Base-by-base conservation (phyloP, 1,140 invertebrate species). In the Nilaparvata lugens region DNA sequence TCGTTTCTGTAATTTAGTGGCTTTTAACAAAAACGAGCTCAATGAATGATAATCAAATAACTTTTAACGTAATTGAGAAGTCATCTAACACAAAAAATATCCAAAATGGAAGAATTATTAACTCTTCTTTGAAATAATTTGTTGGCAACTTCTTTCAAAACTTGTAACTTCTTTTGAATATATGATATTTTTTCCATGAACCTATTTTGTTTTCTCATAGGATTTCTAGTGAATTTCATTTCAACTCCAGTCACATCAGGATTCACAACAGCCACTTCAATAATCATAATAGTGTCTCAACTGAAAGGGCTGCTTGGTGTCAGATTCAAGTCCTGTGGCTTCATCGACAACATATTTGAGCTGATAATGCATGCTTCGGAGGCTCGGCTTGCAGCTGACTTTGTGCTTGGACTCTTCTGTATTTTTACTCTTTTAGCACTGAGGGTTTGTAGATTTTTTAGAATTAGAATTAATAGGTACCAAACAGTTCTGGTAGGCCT, bases 141-240 rank as follows among this genome's bases (percentile, higher is more conserved):
- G n/a, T n/a, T n/a, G n/a, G n/a, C n/a, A n/a, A n/a, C n/a, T n/a
- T n/a, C n/a, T n/a, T n/a, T n/a, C n/a, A n/a, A n/a, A n/a, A n/a
- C n/a, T n/a, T n/a, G n/a, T n/a, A n/a, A n/a, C n/a, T n/a, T n/a
- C n/a, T n/a, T n/a, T n/a, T n/a, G n/a, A n/a, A n/a, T n/a, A n/a
- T n/a, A n/a, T n/a, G n/a, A n/a, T n/a, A n/a, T n/a, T n/a, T n/a
- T n/a, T n/a, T n/a, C n/a, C n/a, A n/a, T n/a, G n/a, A n/a, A n/a
- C n/a, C 9, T 35, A 9, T 18, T 19, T 45, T 45, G 3, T 3
- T 3, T 45, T 45, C 21, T 18, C 11, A 19, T 4, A 95, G 95
- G 94, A 65, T 95, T 96, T 69, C 72, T 97, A 53, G 89, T 97
- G 40, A 91, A 96, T 69, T 89, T 95, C 69, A 97, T 98, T 60